Evolutionary conservation across 2,797 vertebrate species (phyloP).

Genomic region (Peromyscus nudipes): DNA sequence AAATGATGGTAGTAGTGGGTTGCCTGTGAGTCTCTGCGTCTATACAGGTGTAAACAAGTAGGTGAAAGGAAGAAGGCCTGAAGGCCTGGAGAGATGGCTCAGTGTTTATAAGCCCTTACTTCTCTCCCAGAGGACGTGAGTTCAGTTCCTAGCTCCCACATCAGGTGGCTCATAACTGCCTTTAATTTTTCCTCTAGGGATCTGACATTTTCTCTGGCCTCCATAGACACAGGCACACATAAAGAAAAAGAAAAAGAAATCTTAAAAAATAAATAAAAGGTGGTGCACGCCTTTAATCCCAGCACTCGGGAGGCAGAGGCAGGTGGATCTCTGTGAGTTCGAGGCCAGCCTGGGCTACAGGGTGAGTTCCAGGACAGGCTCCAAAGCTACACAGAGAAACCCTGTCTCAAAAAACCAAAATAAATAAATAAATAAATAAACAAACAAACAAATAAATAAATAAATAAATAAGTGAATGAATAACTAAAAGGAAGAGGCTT

Average conservation of each 20-base stretch:
- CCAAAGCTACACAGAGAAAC: too few relatives aligned
- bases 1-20: background rate
- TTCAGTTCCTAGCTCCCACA: background rate
- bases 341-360: too few relatives aligned
- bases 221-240: background rate
- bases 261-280: background rate
- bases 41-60: background rate
- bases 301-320: too few relatives aligned
- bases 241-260: background rate
- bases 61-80: background rate
- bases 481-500: background rate
- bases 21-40: background rate
- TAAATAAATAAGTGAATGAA: background rate
- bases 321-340: too few relatives aligned
- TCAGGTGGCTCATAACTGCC: background rate
- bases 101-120: background rate
- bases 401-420: too few relatives aligned
- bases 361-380: too few relatives aligned
- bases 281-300: too few relatives aligned
- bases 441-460: background rate
- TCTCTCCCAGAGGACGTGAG: background rate
- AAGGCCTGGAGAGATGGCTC: background rate
- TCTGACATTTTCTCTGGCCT: background rate
- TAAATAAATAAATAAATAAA: background rate
- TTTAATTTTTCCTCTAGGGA: background rate